Base-by-base conservation (phyloP, 2,888 invertebrate genomes). In the Fissipunctia ypsillon region DNA sequence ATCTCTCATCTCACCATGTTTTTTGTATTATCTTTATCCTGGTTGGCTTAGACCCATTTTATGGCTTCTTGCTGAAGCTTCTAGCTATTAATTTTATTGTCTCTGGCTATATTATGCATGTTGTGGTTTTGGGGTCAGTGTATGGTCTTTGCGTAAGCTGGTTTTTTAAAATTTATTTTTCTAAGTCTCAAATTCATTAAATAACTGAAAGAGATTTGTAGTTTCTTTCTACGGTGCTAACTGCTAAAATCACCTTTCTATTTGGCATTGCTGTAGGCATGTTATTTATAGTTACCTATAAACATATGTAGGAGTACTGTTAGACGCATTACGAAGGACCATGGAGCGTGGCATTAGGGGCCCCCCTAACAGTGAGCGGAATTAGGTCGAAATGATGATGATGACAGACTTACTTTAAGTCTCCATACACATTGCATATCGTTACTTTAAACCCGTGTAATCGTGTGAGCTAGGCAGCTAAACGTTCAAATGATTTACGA, bases 341-440 rank as follows among this genome's bases (percentile, higher is more conserved):
- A 82, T 66, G 82, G 76, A 82, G 85, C 87, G 85, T 86, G 64
- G 78, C 75, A 78, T 74, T 73, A 74, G 78, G 41, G 81, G 73
- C 77, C 73, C 79, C 56, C 63, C 74, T 83, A 86, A 78, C 75
- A 84, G 71, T 78, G 60, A 78, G 76, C 70, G 74, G 72, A 84
- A 86, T 86, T 80, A 78, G 85, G 80, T 80, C 74, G 82, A 86
- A 80, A 76, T 84, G 75, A 85, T 82, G 77, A 84, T 86, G 81
- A 86, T 86, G 84, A 79, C 84, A 84, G 75, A 66, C 76, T 85
- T 69, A 43, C 64, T 73, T 48, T 63, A 73, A 74, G 63, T 76
- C 72, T 73, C 61, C 69, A 77, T 65, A 73, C 65, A 66, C 63
- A 73, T 63, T 59, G 63, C 45, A 60, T 41, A 52, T 75, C 28